Evolutionary conservation across 1,140 invertebrate genomes (phyloP), one percentile per base, ranked within the genome.

Genomic region (Temnothorax nylanderi): DNA sequence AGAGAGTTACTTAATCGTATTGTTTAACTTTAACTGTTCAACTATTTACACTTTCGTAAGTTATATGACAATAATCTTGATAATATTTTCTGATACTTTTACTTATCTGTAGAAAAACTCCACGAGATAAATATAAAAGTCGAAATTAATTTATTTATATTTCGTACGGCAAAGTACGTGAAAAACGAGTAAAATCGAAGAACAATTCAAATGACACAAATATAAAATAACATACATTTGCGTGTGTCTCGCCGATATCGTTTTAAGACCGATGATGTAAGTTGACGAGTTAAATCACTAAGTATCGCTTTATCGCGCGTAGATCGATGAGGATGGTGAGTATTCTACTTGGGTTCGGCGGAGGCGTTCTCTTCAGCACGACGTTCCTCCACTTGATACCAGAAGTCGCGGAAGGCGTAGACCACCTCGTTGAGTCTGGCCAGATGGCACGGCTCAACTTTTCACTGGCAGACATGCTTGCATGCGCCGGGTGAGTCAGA

Each of bases 321-420:
- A 95, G 94, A 81, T 96, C 96, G 0, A 95, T 94, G 44, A 94
- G 88, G 49, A 89, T 96, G 18, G 96, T 97, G 2, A 92, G 96
- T 86, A 91, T 97, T n/a, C 94, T 99, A 8, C 95, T 98, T 41
- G 98, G 98, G 88, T 98, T 99, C 89, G 98, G 98, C 2, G 99
- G 98, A 3, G 99, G 99, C 0, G 98, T 99, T 2, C 96, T 99
- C 16, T 96, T 99, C 81, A 97, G 97, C 62, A 99, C 98, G 1
- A 98, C 98, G 0, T 98, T 99, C 90, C 95, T 99, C 67, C 98
- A 99, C 94, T 95, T 99, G 75, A 94, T 99, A 49, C 98, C 98
- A 0, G 99, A 99, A 95, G 97, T 99, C 0, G 96, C 96, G 78
- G 97, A 98, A 92, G 96, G 96, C 26, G 96, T 97, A 18, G 94